Base-by-base conservation (phyloP, 1,140 invertebrate genomes). In the Trichonephila clavata region DNA sequence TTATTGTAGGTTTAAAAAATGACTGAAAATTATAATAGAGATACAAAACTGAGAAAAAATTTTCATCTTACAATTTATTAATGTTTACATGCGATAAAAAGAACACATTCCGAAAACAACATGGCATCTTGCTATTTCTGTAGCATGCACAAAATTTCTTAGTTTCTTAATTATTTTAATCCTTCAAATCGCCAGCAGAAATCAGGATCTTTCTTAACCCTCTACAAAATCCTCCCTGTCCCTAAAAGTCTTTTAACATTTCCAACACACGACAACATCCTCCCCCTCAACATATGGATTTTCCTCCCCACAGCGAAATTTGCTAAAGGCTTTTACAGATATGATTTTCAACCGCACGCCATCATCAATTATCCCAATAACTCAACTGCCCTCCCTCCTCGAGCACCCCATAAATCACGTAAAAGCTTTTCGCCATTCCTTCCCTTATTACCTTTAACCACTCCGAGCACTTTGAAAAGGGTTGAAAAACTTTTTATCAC, bases 281-380 rank as follows among this genome's bases (percentile, higher is more conserved):
- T 86, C 83, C 83, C 24, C 20, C 24, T 32, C 21, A 61, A 32
- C 83, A 86, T 86, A 86, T 86, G 83, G 83, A 86, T 71, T 71
- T 71, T 71, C 80, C 24, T 60, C 59, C 83, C 83, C 81, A 21
- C 81, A 14, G 81, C 68, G 86, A 88, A 88, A 88, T 88, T 88
- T 88, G 86, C 86, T 88, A 88, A 88, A 88, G 86, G 86, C 86
- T 88, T 88, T 88, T 88, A 88, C 61, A 88, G 86, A 88, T 88
- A 88, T 88, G 86, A 88, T 88, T 88, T 88, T 88, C 86, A 88
- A 88, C 61, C 86, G 61, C 86, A 84, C 81, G 43, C 81, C 43
- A 43, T 43, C 86, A 88, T 88, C 86, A 88, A 88, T 88, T 88
- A 88, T 88, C 86, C 86, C 86, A 88, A 88, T 88, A 88, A 88